These are phyloP conservation scores for Conus ventricosus DNA, from an alignment of 1,140 invertebrate species.

Conservation along the genomic window DNA sequence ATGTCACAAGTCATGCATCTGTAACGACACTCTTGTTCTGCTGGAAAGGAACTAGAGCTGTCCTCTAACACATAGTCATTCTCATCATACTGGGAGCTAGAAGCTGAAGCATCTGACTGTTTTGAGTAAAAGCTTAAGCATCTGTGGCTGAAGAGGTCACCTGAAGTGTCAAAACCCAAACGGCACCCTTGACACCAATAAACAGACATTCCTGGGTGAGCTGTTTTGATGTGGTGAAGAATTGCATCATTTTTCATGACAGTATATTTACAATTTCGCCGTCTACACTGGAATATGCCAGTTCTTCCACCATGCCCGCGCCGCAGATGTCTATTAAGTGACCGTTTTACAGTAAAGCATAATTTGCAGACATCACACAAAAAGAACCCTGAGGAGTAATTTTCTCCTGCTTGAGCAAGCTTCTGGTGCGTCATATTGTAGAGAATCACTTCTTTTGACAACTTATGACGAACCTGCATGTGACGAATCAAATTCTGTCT, in stretches of 20 bases:
- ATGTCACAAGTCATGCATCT: slow-evolving; percentile 15
- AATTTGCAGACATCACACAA: slow-evolving; percentile 19
- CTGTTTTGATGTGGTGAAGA: not conserved
- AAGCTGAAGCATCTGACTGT: not conserved
- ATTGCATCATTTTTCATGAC: not conserved
- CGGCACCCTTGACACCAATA: not conserved
- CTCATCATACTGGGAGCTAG: not conserved
- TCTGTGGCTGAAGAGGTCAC: not conserved
- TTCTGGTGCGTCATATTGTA: not conserved
- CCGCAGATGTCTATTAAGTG: not conserved
- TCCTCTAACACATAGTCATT: not conserved
- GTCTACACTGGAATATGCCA: not conserved
- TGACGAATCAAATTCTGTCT: not conserved
- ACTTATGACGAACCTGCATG: not conserved
- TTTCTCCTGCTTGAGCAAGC: not conserved
- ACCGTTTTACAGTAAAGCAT: not conserved
- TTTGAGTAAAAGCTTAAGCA: not conserved
- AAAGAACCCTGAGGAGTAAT: not conserved
- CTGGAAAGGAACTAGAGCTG: not conserved
- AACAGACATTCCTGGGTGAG: not conserved
- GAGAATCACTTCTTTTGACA: not conserved
- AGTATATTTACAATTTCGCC: not conserved
- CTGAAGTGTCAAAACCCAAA: not conserved
- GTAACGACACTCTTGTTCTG: slow-evolving; percentile 8
- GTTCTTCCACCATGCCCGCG: not conserved